phyloP scores from a whole-genome alignment of 1,140 invertebrate genomes.

The Cydia amplana region DNA sequence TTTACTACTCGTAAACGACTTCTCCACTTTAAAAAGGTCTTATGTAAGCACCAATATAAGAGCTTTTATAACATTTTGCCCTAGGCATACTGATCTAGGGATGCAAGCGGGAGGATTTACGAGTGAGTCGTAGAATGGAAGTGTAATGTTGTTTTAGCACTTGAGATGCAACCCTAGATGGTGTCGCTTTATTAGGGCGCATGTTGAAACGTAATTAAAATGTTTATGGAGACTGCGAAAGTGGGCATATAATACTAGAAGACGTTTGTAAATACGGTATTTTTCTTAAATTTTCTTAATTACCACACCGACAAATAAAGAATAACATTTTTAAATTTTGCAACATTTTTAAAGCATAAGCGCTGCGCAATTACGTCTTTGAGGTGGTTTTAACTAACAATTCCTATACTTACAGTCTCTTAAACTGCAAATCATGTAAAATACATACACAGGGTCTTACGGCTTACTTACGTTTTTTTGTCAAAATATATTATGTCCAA shows the following conservation, averaged over 20 bases:
- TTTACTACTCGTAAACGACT: constrained; percentile 24
- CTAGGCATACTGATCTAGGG: constrained; percentile 10
- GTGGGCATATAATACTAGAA: background rate
- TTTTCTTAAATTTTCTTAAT: no score
- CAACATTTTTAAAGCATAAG: no score
- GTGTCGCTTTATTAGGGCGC: background rate
- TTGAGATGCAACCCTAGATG: constrained; percentile 18
- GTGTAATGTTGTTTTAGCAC: constrained; percentile 21
- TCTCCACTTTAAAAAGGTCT: background rate
- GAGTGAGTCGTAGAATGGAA: constrained; percentile 15
- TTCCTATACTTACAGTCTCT: no score
- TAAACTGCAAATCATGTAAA: no score
- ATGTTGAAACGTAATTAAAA: constrained; percentile 9
- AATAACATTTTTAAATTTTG: no score
- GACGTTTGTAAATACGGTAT: background rate
- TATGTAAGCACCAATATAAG: background rate
- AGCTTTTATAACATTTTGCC: background rate
- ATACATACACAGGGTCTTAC: no score
- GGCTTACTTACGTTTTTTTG: no score
- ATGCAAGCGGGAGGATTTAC: constrained; percentile 20
- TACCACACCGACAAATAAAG: no score
- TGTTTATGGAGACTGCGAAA: background rate
- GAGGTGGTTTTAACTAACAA: no score
- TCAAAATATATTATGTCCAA: no score
- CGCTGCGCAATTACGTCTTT: no score